phyloP scores from a whole-genome alignment of 1,140 invertebrate genomes.

The Meteorus sp. region DNA sequence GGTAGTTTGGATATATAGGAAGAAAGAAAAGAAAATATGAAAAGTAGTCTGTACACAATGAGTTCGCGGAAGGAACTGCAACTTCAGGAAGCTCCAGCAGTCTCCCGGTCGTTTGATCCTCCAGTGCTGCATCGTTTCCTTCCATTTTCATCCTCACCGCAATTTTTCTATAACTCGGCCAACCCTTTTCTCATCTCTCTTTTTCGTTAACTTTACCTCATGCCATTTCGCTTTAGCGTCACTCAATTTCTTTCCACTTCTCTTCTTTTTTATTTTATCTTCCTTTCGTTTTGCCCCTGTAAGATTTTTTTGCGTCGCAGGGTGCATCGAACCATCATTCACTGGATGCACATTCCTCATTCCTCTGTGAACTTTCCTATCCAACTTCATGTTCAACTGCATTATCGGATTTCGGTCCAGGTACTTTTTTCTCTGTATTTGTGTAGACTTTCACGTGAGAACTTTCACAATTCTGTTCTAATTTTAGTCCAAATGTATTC shows the following conservation, averaged over 20 bases:
- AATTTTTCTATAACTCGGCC: conserved; percentile 5
- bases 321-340: no score
- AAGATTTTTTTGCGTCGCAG: background rate
- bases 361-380: background rate
- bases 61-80: background rate
- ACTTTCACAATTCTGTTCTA: no score
- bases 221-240: background rate
- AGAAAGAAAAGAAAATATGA: background rate
- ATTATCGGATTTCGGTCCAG: no score
- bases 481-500: no score
- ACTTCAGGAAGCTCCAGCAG: conserved; percentile 7
- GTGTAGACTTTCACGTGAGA: no score
- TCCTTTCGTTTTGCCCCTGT: background rate
- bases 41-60: background rate
- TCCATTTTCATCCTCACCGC: conserved; percentile 5
- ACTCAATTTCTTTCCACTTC: conserved; percentile 6
- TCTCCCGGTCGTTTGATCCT: conserved; percentile 27
- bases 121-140: conserved; percentile 11
- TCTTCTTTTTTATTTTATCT: background rate
- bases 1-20: background rate
- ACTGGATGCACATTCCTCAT: no score
- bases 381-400: no score
- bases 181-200: background rate
- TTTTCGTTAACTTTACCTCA: background rate
- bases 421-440: no score